Evolutionary conservation across 1,140 invertebrate genomes (phyloP).

Genomic region (Aphelinus atriplicis): DNA sequence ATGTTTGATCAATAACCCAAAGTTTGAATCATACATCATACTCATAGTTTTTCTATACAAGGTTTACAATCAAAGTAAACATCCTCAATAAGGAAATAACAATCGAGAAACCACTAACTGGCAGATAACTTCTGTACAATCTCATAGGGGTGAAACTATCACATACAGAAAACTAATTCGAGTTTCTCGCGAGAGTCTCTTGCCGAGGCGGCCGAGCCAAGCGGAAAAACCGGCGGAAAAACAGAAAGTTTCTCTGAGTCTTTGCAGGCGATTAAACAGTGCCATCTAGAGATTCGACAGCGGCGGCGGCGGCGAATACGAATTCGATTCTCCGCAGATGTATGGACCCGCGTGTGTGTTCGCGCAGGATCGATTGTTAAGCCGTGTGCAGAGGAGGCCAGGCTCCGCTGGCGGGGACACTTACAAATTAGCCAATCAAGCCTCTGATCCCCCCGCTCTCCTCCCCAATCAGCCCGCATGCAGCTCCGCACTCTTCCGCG

Average conservation of each 20-base stretch:
- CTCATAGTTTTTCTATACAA: no score
- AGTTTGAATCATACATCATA: no score
- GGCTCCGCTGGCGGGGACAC: conserved; percentile 61
- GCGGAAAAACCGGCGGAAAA: background rate
- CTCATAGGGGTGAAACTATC: no score
- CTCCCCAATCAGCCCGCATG: conserved; percentile 62
- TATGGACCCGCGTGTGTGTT: background rate
- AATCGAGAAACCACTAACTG: no score
- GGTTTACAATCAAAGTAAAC: no score
- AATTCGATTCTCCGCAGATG: background rate
- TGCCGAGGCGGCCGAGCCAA: no score
- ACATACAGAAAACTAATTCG: background rate
- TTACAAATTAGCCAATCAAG: conserved; percentile 69
- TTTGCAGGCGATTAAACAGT: conserved; percentile 17
- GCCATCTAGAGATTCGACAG: background rate
- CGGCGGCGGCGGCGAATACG: background rate
- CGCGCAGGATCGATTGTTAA: conserved; percentile 59
- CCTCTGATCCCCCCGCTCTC: conserved; percentile 61
- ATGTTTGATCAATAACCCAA: no score
- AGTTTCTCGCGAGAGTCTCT: background rate
- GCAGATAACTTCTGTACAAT: no score
- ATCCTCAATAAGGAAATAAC: no score
- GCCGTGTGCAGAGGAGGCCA: conserved; percentile 33
- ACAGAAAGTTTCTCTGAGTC: conserved; percentile 8
- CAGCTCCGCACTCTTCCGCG: conserved; percentile 40